A percentile compares a stretch with the other conserved stretches of the same genome.
Evolutionary conservation across 2,888 invertebrate species (phyloP).

Genomic region (Hirudinaria manillensis): DNA sequence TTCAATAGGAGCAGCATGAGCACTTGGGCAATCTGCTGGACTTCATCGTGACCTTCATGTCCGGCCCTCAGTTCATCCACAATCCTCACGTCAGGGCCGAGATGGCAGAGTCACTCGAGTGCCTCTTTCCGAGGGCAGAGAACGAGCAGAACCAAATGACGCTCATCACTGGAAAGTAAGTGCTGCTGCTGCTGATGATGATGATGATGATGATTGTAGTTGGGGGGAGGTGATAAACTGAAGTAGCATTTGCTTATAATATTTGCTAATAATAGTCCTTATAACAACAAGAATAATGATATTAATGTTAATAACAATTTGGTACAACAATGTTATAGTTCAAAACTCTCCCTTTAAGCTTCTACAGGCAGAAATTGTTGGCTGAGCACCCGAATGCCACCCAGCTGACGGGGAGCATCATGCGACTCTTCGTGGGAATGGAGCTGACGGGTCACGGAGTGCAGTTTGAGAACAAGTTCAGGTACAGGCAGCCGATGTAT

Average conservation of each 20-base stretch:
- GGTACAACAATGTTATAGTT: no score
- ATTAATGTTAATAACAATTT: no score
- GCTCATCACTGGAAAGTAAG: neutral
- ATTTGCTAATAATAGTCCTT: no score
- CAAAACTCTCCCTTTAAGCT: conserved; percentile 34
- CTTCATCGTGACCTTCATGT: conserved; percentile 80
- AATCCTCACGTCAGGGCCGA: conserved; percentile 88
- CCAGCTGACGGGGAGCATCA: conserved; percentile 71
- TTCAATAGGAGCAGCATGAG: conserved; percentile 44
- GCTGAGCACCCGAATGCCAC: conserved; percentile 64
- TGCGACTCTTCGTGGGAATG: conserved; percentile 91
- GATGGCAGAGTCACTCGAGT: conserved; percentile 80
- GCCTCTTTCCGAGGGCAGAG: conserved; percentile 65
- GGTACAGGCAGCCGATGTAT: conserved; percentile 91
- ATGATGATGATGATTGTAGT: neutral
- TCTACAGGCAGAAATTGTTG: conserved; percentile 63
- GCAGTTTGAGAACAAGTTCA: conserved; percentile 92
- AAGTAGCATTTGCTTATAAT: no score
- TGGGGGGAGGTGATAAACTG: neutral
- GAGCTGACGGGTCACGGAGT: conserved; percentile 95
- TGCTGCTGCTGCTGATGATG: neutral
- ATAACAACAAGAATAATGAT: no score
- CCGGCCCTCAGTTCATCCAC: conserved; percentile 70
- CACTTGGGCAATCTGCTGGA: conserved; percentile 53
- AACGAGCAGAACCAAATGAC: neutral